These are phyloP conservation scores for Mimumesa dahlbomi DNA, from an alignment of 2,888 invertebrate species.

Conservation along the genomic window DNA sequence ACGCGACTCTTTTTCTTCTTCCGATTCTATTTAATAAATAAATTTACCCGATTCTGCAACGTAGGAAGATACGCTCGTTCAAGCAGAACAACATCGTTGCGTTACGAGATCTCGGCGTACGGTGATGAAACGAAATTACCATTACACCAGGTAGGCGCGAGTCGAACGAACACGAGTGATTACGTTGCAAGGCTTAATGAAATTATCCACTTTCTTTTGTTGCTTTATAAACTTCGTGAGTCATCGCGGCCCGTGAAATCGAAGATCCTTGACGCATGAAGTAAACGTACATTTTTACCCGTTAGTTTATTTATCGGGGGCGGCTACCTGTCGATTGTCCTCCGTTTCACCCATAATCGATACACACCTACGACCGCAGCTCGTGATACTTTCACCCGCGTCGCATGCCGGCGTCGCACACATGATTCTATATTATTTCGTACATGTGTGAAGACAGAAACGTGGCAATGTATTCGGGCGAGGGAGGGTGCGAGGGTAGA, in stretches of 20 bases:
- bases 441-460: constrained; percentile 6
- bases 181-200: constrained; percentile 11
- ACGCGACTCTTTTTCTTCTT: too few species aligned
- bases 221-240: constrained; percentile 25
- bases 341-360: constrained; percentile 69
- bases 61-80: too few species aligned
- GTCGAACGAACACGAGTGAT: too few species aligned
- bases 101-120: too few species aligned
- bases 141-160: too few species aligned
- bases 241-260: constrained; percentile 48
- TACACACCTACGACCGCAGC: constrained; percentile 54
- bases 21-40: too few species aligned
- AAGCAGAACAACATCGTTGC: too few species aligned
- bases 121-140: too few species aligned
- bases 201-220: constrained; percentile 32
- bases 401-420: constrained; percentile 23
- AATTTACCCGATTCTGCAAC: too few species aligned
- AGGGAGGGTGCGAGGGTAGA: constrained; percentile 36
- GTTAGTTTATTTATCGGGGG: constrained; percentile 73
- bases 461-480: neutral
- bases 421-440: neutral
- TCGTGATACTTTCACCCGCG: constrained; percentile 38
- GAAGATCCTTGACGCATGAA: constrained; percentile 71
- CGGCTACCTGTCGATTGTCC: constrained; percentile 73
- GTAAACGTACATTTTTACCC: constrained; percentile 63